Evolutionary conservation across 2,888 invertebrate genomes (phyloP).

Genomic region (Drosophila merina): DNA sequence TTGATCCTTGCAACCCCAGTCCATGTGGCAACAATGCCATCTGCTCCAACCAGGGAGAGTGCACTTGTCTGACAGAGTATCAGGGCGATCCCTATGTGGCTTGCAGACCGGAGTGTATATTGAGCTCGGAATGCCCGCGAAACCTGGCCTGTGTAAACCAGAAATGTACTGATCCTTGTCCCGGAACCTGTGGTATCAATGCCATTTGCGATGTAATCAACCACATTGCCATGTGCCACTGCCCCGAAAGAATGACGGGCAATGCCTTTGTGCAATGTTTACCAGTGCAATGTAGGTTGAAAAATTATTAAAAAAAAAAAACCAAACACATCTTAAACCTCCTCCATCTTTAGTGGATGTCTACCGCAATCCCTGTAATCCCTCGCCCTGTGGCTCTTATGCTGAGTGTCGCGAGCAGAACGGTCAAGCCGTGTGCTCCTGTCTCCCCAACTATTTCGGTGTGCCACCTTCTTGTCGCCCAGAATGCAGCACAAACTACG

Average conservation of each 20-base stretch:
- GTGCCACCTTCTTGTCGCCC: constrained; percentile 91
- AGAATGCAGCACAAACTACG: constrained; percentile 91
- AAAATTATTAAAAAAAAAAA: not conserved
- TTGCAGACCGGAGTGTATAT: constrained; percentile 89
- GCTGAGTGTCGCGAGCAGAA: constrained; percentile 90
- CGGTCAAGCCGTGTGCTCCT: constrained; percentile 91
- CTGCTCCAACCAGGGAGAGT: constrained; percentile 87
- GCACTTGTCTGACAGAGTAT: constrained; percentile 88
- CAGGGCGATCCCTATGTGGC: constrained; percentile 89
- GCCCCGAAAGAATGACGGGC: constrained; percentile 88
- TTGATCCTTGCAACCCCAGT: constrained; percentile 87
- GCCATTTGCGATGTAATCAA: constrained; percentile 90
- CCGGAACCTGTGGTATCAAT: constrained; percentile 88
- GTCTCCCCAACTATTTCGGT: constrained; percentile 89
- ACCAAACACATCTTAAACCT: not conserved
- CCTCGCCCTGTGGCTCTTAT: constrained; percentile 90
- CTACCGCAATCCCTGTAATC: constrained; percentile 88
- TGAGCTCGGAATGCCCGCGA: constrained; percentile 88
- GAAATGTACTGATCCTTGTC: constrained; percentile 89
- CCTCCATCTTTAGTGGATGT: constrained; percentile 82
- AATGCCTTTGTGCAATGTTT: constrained; percentile 88
- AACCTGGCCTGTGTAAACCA: constrained; percentile 88
- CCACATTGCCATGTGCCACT: constrained; percentile 90
- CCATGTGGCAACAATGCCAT: constrained; percentile 92
- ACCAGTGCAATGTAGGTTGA: constrained; percentile 78